Evolutionary conservation across 1,140 invertebrate genomes (phyloP), one percentile per base, ranked within the genome.

Genomic region (Holcopasites calliopsidis): DNA sequence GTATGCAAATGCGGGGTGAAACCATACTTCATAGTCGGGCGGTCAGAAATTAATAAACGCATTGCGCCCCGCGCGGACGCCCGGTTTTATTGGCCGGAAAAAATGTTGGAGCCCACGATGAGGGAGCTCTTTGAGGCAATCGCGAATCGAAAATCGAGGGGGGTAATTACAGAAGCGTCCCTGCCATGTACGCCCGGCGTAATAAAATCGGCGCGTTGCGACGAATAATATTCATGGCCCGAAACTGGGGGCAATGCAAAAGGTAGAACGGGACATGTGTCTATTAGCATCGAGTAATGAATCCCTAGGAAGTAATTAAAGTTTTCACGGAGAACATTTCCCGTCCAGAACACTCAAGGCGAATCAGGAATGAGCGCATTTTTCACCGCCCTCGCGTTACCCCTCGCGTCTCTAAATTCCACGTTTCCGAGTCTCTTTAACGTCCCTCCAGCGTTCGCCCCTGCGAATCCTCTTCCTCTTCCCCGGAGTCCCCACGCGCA

Each of bases 241-340:
- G 62, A 54, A 86, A 83, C 62, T 83, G 84, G 28, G 77, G 81
- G 80, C 80, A 81, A 86, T 77, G 78, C 80, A 84, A 85, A 87
- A 76, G 35, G 26, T 10, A 5, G 18, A 3, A 1, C 21, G 62
- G 28, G 62, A 88, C 80, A 84, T 82, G 84, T 87, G 86, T 88
- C 86, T 85, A 89, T 89, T 89, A 89, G 85, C 87, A 88, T 88
- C 84, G 83, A 88, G 84, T 88, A 89, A 89, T 88, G 87, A 89
- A 88, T 89, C 85, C 79, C 84, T 78, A 77, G 85, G 77, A 89
- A 88, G 87, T 89, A 89, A 89, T 89, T 88, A 89, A 89, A 88
- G 86, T 89, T 89, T 88, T 79, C 81, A 69, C 79, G 65, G 64
- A 83, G 85, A 71, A 84, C 87, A 88, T 86, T 83, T 84, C 75